phyloP scores from a whole-genome alignment of 2,113 vertebrate genomes.

The Alaudala cheleensis region DNA sequence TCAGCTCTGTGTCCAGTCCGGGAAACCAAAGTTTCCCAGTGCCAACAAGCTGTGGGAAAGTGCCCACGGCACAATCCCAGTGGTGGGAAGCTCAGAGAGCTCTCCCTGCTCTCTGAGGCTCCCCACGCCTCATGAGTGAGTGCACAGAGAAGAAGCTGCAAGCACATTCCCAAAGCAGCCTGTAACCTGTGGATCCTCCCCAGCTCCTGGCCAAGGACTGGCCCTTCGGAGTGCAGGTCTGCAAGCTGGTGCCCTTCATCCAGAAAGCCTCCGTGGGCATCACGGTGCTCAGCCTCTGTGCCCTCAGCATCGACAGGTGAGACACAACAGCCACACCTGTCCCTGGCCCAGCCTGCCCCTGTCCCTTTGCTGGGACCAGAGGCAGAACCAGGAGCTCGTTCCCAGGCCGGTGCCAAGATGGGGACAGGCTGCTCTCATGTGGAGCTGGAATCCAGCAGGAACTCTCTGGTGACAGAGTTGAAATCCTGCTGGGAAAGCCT shows the following conservation, averaged over 20 bases:
- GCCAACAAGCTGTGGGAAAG: not conserved
- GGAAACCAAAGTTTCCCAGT: not conserved
- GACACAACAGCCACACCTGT: not conserved
- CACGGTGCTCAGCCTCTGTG: slow-evolving; percentile 89
- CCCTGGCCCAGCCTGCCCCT: not conserved
- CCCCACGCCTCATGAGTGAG: not conserved
- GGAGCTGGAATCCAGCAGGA: not conserved
- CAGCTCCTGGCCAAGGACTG: slow-evolving; percentile 87
- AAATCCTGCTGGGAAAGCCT: not conserved
- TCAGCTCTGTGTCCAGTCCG: not conserved
- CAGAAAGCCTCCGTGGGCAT: slow-evolving; percentile 91
- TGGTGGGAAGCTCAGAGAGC: not conserved
- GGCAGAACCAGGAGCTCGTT: not conserved
- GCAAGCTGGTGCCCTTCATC: slow-evolving; percentile 88
- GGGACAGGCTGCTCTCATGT: not conserved
- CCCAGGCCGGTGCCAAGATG: not conserved
- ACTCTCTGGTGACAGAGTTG: not conserved
- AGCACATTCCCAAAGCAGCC: not conserved
- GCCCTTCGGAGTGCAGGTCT: slow-evolving; percentile 87
- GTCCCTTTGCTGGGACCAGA: rapidly evolving
- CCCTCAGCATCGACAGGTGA: slow-evolving; percentile 91
- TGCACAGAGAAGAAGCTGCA: not conserved
- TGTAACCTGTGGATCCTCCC: not conserved
- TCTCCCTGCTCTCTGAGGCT: not conserved
- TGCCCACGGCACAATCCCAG: rapidly evolving